A percentile compares a stretch with the other conserved stretches of the same genome.
Conservation (phyloP, 1,140 invertebrate species). For the Hydropsyche tenuis region DNA sequence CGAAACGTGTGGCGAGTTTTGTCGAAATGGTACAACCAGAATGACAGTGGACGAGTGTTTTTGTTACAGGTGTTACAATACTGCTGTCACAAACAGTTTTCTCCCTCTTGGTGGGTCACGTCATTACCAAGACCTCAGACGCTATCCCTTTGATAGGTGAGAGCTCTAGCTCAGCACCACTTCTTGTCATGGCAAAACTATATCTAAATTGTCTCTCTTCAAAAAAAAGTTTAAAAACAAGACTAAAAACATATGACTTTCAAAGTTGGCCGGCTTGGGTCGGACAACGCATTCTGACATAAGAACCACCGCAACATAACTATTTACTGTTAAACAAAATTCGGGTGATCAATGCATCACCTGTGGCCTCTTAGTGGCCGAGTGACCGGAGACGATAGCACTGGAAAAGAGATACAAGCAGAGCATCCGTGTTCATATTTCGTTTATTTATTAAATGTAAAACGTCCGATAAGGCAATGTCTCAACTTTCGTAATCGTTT, state of each 20-base stretch:
- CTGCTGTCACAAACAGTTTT: constrained; percentile 99
- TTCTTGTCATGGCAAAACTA: constrained; percentile 45
- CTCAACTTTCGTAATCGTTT: constrained; percentile 49
- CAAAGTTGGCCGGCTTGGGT: neutral
- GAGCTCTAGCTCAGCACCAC: constrained; percentile 52
- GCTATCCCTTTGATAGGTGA: constrained; percentile 97
- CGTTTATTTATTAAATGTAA: constrained; percentile 14
- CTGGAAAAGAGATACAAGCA: constrained; percentile 26
- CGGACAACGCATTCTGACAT: too few species aligned
- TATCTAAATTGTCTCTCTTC: constrained; percentile 41
- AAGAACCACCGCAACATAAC: too few species aligned
- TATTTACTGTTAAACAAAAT: too few species aligned
- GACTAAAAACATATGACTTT: constrained; percentile 15
- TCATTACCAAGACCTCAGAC: constrained; percentile 97
- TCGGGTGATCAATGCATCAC: too few species aligned
- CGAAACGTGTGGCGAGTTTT: neutral
- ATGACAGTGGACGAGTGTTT: constrained; percentile 53
- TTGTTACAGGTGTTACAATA: constrained; percentile 97
- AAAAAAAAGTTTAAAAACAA: constrained; percentile 16
- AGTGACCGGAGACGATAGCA: constrained; percentile 49
- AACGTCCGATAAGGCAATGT: constrained; percentile 45
- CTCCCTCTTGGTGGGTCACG: constrained; percentile 95
- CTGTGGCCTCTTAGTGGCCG: neutral
- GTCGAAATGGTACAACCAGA: constrained; percentile 36
- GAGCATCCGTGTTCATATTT: constrained; percentile 18